phyloP scores from a whole-genome alignment of 2,888 invertebrate species.

The Pollenia labialis region DNA sequence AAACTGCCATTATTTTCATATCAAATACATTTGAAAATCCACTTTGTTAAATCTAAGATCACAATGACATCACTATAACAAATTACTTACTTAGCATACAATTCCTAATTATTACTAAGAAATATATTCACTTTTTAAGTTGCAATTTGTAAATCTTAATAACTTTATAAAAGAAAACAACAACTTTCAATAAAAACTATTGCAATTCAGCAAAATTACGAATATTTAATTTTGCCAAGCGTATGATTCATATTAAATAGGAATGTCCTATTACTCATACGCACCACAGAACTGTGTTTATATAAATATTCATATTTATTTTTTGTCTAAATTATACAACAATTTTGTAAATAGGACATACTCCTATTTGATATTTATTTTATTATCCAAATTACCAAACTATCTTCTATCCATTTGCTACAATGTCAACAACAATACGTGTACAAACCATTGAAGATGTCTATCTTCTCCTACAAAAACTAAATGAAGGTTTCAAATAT shows the following conservation, averaged over 20 bases:
- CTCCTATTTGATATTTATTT: background rate
- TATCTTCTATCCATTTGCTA: conserved; percentile 1
- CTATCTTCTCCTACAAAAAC: conserved; percentile 10
- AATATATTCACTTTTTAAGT: background rate
- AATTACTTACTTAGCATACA: no score
- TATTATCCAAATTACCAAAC: conserved; percentile 6
- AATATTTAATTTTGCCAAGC: background rate
- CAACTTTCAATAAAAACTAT: background rate
- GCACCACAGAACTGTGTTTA: background rate
- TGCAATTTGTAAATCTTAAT: background rate
- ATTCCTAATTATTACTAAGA: background rate
- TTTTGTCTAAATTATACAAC: background rate
- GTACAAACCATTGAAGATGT: background rate
- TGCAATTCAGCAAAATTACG: background rate
- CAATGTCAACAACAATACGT: background rate
- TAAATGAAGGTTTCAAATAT: background rate
- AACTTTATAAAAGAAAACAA: background rate
- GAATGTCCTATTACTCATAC: background rate
- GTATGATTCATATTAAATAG: background rate
- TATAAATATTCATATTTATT: background rate
- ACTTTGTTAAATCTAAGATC: no score
- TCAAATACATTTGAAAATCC: no score
- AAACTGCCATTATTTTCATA: no score
- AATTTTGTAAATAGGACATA: background rate
- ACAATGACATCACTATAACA: no score